A percentile compares a stretch with the other conserved stretches of the same genome.
Conservation (phyloP, 2,113 vertebrate species). For the Microtus ochrogaster region DNA sequence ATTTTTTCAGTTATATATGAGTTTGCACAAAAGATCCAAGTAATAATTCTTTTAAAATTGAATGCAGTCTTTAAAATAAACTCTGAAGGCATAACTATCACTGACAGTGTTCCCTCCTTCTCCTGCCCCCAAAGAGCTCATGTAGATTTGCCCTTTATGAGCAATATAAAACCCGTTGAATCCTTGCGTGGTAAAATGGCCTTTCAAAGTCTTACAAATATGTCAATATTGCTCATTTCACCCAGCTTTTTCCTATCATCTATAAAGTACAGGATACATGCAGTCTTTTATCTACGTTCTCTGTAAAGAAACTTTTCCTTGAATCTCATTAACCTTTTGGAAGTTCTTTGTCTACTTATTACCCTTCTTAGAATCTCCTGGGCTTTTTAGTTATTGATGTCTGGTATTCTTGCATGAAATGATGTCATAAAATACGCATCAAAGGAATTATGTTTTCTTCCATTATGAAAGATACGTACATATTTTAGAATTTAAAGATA, state of each 20-base stretch:
- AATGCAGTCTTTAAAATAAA: constrained; percentile 29
- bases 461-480: neutral
- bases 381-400: constrained; percentile 31
- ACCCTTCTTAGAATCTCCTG: constrained; percentile 52
- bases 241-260: constrained; percentile 53
- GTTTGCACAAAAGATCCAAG: constrained; percentile 26
- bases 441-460: neutral
- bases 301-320: constrained; percentile 66
- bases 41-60: neutral
- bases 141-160: constrained; percentile 64
- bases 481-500: constrained; percentile 26
- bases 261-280: constrained; percentile 56
- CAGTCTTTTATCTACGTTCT: constrained; percentile 60
- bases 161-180: constrained; percentile 49
- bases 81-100: neutral
- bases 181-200: constrained; percentile 47
- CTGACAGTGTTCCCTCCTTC: neutral
- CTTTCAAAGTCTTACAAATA: constrained; percentile 71
- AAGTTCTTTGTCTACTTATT: constrained; percentile 68
- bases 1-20: neutral
- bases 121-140: neutral
- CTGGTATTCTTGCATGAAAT: neutral
- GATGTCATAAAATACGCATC: constrained; percentile 24
- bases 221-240: constrained; percentile 57
- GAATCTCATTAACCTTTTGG: constrained; percentile 77